Evolutionary conservation across 2,113 vertebrate genomes (phyloP), one percentile per base, ranked within the genome.

Genomic region (Corapipo altera): DNA sequence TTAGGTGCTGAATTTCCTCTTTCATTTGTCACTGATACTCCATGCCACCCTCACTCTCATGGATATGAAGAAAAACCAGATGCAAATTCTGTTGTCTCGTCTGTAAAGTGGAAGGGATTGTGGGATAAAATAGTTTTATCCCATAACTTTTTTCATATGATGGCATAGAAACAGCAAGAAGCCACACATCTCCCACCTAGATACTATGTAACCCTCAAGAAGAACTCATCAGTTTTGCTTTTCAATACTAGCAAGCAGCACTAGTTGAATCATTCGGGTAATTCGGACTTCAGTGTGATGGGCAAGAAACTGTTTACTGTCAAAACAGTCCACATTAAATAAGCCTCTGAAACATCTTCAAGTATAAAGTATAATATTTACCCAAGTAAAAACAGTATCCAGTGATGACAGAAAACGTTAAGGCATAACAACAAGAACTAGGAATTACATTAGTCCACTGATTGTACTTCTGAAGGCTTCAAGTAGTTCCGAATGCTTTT

Each of bases 21-120:
- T 37, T 3, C 22, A n/a, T 52, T 57, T 77, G 17, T 37, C 54
- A 49, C 28, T 15, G 41, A 46, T 8, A 49, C 11, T 55, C 80
- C 74, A 17, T n/a, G 62, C 32, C 26, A 73, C 5, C 14, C 27
- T 87, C 4, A 1, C 12, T 72, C 14, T 69, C 66, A n/a, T 1
- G 6, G 49, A 46, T 22, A 73, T 0, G 0, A 1, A 52, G 1
- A 76, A 7, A 85, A 67, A 82, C 12, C 9, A 48, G 43, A 51
- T 21, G 19, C 55, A n/a, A 95, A 69, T 19, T 48, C 54, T 58
- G 6, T 5, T 39, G 5, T 58, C 33, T 82, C 1, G 0, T 37
- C 16, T 44, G 21, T 27, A 2, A 85, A 35, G 44, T 6, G 4
- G 22, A 49, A 79, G 6, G 11, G 19, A 51, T 23, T 44, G 35